phyloP scores from a whole-genome alignment of 2,113 vertebrate species.

The Sinocyclocheilus maitianheensis region DNA sequence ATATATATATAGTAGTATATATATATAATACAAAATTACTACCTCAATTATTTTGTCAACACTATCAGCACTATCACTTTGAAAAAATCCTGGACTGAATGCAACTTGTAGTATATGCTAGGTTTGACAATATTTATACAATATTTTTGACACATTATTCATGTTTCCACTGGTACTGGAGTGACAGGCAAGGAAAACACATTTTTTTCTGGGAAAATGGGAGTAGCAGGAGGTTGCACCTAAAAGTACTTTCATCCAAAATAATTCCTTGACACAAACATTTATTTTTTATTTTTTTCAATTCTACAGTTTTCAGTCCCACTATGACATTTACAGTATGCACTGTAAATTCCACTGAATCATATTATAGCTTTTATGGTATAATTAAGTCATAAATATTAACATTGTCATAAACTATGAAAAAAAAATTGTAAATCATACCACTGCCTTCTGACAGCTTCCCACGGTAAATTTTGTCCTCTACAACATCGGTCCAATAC shows the following conservation, averaged over 20 bases:
- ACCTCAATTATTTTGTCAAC: not conserved
- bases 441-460: constrained; percentile 84
- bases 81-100: not conserved
- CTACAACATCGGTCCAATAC: constrained; percentile 90
- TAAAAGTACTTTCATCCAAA: not conserved
- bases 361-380: not conserved
- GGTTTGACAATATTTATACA: not conserved
- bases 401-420: not conserved
- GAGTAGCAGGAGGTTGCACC: not conserved
- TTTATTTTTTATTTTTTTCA: not conserved
- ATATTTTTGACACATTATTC: not conserved
- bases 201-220: not conserved
- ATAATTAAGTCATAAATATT: constrained; percentile 15
- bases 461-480: constrained; percentile 88
- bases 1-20: no score
- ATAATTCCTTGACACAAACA: not conserved
- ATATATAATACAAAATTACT: no score
- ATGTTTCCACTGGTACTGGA: not conserved
- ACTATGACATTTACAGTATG: not conserved
- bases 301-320: not conserved
- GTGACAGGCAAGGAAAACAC: not conserved
- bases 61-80: not conserved
- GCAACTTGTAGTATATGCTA: not conserved
- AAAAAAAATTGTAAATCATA: constrained; percentile 53
- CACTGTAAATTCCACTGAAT: not conserved